Evolutionary conservation across 2,113 vertebrate genomes (phyloP).

Genomic region (Coryphaenoides rupestris): DNA sequence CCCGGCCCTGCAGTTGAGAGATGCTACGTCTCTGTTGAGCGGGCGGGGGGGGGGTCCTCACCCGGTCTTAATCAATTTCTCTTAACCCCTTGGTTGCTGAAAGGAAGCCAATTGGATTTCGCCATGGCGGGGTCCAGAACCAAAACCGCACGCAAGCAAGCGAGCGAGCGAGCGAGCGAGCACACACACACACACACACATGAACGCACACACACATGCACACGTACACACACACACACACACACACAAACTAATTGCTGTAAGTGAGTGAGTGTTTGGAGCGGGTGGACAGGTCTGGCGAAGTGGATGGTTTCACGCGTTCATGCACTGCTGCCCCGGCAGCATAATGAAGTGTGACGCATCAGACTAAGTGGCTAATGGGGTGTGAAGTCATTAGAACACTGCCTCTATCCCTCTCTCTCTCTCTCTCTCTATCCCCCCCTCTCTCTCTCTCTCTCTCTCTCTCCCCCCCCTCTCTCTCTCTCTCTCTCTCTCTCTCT

Average conservation of each 20-base stretch:
- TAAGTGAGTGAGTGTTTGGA: conserved; percentile 70
- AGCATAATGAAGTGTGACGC: conserved; percentile 79
- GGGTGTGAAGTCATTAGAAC: conserved; percentile 81
- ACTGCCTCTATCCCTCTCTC: conserved; percentile 64
- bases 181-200: background rate
- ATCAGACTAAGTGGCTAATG: conserved; percentile 80
- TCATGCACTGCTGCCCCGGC: conserved; percentile 74
- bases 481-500: conserved; percentile 38
- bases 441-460: conserved; percentile 24
- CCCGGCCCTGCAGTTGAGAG: conserved; percentile 49
- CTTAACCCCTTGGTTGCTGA: conserved; percentile 42
- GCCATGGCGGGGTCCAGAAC: background rate
- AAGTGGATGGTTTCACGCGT: conserved; percentile 75
- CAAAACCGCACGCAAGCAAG: background rate
- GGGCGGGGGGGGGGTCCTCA: conserved; percentile 38
- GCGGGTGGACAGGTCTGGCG: conserved; percentile 74
- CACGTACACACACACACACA: conserved; percentile 39
- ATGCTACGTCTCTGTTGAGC: conserved; percentile 36
- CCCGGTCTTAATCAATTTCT: conserved; percentile 39
- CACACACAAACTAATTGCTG: conserved; percentile 56
- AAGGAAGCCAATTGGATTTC: conserved; percentile 23
- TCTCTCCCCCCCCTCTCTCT: conserved; percentile 12
- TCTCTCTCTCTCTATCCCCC: conserved; percentile 55
- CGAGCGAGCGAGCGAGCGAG: background rate
- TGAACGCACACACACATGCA: conserved; percentile 22